Base-by-base conservation (phyloP, 2,888 invertebrate species). In the Tachina grossa region DNA sequence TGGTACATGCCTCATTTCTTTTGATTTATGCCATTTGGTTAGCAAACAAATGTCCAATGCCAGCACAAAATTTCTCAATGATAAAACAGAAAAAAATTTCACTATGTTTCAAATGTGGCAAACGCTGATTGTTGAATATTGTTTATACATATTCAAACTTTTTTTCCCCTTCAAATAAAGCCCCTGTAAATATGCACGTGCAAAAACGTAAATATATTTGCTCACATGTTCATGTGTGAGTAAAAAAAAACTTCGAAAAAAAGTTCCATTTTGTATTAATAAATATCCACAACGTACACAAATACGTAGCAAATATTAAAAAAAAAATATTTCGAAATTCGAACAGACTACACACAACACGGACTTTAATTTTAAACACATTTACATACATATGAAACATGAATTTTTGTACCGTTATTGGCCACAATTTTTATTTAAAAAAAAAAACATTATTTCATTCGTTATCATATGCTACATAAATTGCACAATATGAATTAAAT, bases 111-210 rank as follows among this genome's bases (percentile, higher is more conserved):
- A 8, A 19, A 55, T 19, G 53, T 47, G 63, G 69, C 13, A 49
- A 69, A 79, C 45, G 10, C 71, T 63, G 16, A 51, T 39, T 55
- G 22, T 61, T 69, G 51, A 53, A 78, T 61, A 43, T 74, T 61
- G 6, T 19, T 31, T 19, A 19, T 19, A 39, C 13, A 31, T 22
- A 39, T 53, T 39, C 14, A 22, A 43, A 63, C 8, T 59, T 61
- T 71, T 8, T 71, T 53, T 68, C 55, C 61, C n/a, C n/a, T 71
- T 45, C 11, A 6, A 53, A 57, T 3, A 57, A 31, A 53, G n/a
- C 45, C 22, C 74, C 78, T 79, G n/a, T 53, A 78, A 69, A 63
- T 79, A 71, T 79, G 57, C 79, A 71, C 55, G 55, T 78, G 77
- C 13, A 59, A 69, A 63, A 47, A 6, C 31, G 31, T 31, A 31